phyloP scores from a whole-genome alignment of 2,888 invertebrate genomes.

The Acrobasis consociella region DNA sequence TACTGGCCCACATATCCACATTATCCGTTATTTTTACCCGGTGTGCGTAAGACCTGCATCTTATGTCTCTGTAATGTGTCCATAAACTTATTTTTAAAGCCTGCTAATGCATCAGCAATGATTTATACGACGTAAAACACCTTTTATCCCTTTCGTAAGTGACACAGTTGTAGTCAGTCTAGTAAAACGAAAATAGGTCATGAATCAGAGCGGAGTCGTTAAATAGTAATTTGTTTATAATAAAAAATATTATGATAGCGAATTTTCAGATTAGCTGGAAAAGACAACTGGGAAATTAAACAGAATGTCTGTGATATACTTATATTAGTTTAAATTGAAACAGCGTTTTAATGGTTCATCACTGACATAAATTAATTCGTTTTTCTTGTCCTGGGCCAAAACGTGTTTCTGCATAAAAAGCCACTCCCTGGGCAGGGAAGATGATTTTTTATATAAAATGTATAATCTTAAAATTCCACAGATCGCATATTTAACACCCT shows the following conservation, averaged over 20 bases:
- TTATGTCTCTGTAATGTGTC: constrained; percentile 6
- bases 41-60: constrained; percentile 3
- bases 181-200: constrained; percentile 5
- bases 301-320: too few species aligned
- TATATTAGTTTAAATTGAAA: neutral
- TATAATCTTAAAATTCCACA: too few species aligned
- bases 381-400: too few species aligned
- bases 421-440: too few species aligned
- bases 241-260: neutral
- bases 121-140: constrained; percentile 15
- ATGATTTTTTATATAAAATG: too few species aligned
- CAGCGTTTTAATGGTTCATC: neutral
- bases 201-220: neutral
- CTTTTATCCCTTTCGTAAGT: constrained; percentile 13
- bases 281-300: neutral
- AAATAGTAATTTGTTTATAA: neutral
- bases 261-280: neutral
- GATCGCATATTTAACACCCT: too few species aligned
- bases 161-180: constrained; percentile 1
- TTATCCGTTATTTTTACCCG: constrained; percentile 14
- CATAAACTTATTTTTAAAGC: constrained; percentile 18
- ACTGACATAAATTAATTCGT: too few species aligned
- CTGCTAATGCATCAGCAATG: constrained; percentile 17
- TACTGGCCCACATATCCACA: constrained; percentile 4
- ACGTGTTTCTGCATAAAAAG: too few species aligned